Conservation (phyloP, 2,797 vertebrate species). For the Sorex maritimensis region DNA sequence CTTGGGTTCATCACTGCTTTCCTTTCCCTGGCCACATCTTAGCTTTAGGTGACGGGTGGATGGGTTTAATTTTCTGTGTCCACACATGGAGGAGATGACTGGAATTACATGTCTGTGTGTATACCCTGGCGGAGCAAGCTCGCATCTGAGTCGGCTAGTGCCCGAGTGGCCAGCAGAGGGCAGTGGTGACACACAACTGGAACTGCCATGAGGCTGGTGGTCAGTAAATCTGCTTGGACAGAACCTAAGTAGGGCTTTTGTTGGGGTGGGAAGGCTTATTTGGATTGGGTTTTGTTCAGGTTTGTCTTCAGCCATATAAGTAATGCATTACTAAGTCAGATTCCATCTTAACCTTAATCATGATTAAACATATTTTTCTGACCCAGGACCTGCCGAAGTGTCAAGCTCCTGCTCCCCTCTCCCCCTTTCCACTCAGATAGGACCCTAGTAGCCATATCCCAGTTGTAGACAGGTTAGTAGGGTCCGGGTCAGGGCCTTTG, state of each 20-base stretch:
- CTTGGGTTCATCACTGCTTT: neutral
- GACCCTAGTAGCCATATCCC: neutral
- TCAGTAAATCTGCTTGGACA: slow-evolving; percentile 74
- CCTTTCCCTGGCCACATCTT: neutral
- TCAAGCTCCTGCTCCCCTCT: neutral
- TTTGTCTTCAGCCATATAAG: slow-evolving; percentile 28
- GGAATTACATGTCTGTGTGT: neutral
- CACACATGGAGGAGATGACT: slow-evolving; percentile 10
- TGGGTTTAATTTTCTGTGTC: slow-evolving; percentile 33
- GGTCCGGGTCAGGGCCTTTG: slow-evolving; percentile 13
- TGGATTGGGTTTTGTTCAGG: slow-evolving; percentile 53
- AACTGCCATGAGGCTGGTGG: slow-evolving; percentile 48
- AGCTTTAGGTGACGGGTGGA: neutral
- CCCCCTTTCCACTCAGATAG: neutral
- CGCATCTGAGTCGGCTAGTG: slow-evolving; percentile 72
- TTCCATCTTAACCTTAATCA: slow-evolving; percentile 12
- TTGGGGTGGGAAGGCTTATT: slow-evolving; percentile 38
- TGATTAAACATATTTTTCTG: slow-evolving; percentile 4
- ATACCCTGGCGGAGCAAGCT: neutral
- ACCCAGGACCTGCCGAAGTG: slow-evolving; percentile 37
- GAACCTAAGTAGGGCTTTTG: slow-evolving; percentile 73
- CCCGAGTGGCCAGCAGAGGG: slow-evolving; percentile 85
- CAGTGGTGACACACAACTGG: slow-evolving; percentile 73
- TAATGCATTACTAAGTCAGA: neutral
- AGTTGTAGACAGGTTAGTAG: slow-evolving; percentile 35